Evolutionary conservation across 2,113 vertebrate species (phyloP), one percentile per base, ranked within the genome.

Genomic region (Amblyornis subalaris): DNA sequence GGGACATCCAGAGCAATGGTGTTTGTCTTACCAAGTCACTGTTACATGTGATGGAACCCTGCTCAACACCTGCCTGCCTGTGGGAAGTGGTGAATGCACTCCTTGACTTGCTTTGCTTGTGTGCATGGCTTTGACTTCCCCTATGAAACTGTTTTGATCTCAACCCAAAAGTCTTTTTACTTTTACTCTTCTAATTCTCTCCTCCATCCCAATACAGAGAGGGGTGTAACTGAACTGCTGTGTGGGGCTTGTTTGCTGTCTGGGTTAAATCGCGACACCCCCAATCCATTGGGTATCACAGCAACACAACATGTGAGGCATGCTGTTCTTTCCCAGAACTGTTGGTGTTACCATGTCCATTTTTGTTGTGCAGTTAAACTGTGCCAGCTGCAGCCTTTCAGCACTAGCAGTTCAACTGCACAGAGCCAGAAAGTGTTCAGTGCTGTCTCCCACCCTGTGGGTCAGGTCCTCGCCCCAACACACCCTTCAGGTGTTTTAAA

Each of bases 261-360:
- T 15, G 35, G 14, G 25, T 69, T 36, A 48, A 69, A 70, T 17
- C 31, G 42, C 0, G 0, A 24, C 22, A 35, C 35, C 35, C 5
- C 28, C 25, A 25, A 57, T 57, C 50, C 44, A 16, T 24, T 9
- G 11, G 5, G 22, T 55, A 33, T 14, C 47, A 51, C 51, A 81
- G 78, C 85, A 70, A 78, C 22, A 53, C 2, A 17, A 35, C 10
- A 18, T 0, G 1, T 3, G 3, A 72, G 6, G 23, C 33, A 42
- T 0, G 0, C 12, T 55, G 14, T 26, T 72, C 47, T 40, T 88
- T 72, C 33, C 33, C 51, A 75, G 42, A 75, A 29, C 33, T 21
- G 2, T 1, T 21, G 33, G 9, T 35, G 24, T 50, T 51, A 8
- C 5, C 1, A 0, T 16, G 12, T 13, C 47, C 5, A 0, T 4